These are phyloP conservation scores for Cottus gobio DNA, from an alignment of 2,113 vertebrate genomes.

Conservation along the genomic window DNA sequence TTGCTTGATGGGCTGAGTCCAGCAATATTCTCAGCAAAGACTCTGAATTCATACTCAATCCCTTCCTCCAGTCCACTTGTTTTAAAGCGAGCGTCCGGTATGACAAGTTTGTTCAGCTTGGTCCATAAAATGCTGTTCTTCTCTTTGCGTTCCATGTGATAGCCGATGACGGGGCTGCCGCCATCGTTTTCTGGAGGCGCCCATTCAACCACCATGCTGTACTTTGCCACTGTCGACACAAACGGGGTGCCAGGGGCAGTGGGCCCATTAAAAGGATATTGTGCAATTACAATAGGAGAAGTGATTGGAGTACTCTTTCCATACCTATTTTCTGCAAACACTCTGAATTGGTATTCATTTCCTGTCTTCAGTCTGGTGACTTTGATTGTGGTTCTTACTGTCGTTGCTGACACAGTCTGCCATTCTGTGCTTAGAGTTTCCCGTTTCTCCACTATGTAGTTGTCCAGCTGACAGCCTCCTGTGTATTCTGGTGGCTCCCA, in stretches of 20 bases:
- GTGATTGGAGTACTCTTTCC: constrained; percentile 92
- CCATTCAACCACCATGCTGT: constrained; percentile 96
- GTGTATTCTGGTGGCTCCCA: constrained; percentile 95
- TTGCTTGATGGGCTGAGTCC: constrained; percentile 93
- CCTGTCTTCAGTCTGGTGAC: constrained; percentile 93
- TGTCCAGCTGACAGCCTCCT: constrained; percentile 97
- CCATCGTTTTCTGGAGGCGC: constrained; percentile 93
- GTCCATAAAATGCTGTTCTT: constrained; percentile 98
- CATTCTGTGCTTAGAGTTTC: constrained; percentile 92
- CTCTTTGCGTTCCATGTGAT: constrained; percentile 97
- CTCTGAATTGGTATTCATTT: constrained; percentile 95
- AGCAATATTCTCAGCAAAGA: constrained; percentile 96
- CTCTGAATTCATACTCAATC: constrained; percentile 97
- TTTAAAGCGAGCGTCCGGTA: constrained; percentile 92
- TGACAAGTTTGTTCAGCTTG: constrained; percentile 92
- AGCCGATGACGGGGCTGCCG: constrained; percentile 92
- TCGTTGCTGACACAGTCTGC: constrained; percentile 95
- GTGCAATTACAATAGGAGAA: constrained; percentile 89
- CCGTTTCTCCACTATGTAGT: constrained; percentile 96
- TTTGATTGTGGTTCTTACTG: constrained; percentile 97
- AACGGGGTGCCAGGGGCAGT: constrained; percentile 90
- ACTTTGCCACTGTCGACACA: constrained; percentile 90
- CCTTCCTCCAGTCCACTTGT: constrained; percentile 94
- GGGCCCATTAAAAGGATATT: constrained; percentile 95
- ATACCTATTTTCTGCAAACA: constrained; percentile 97